phyloP scores from a whole-genome alignment of 2,113 vertebrate genomes.

The Astatoreochromis straeleni region DNA sequence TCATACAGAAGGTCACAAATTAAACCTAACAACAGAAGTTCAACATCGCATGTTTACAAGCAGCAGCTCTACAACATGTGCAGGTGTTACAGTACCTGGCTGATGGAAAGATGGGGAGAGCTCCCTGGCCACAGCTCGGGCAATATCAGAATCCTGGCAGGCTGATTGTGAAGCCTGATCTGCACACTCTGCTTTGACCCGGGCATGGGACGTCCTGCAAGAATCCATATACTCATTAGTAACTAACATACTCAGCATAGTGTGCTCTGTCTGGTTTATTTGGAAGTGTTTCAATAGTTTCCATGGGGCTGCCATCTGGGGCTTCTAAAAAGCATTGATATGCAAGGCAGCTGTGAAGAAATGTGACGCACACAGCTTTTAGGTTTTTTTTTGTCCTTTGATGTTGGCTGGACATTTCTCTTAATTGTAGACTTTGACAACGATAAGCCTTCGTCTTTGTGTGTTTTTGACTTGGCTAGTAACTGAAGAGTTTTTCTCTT shows the following conservation, averaged over 20 bases:
- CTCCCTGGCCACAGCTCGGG: conserved; percentile 87
- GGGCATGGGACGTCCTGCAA: conserved; percentile 86
- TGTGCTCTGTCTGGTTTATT: background rate
- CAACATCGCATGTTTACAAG: background rate
- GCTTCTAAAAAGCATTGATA: background rate
- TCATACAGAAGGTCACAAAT: background rate
- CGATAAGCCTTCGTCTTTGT: background rate
- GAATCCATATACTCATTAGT: background rate
- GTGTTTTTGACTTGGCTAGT: background rate
- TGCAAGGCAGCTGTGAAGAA: background rate
- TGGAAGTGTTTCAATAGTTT: background rate
- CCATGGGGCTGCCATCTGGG: background rate
- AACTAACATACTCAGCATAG: background rate
- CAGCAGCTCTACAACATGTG: background rate
- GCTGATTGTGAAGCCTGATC: conserved; percentile 87
- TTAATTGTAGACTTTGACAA: background rate
- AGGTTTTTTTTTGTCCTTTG: background rate
- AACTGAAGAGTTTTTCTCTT: background rate
- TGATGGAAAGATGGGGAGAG: conserved; percentile 93
- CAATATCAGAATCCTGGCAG: conserved; percentile 88
- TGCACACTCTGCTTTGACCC: conserved; percentile 88
- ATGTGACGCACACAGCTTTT: background rate
- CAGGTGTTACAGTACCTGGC: conserved; percentile 77
- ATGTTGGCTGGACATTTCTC: background rate
- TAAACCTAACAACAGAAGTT: background rate